Base-by-base conservation (phyloP, 1,140 invertebrate species). In the Diorhabda elongata region DNA sequence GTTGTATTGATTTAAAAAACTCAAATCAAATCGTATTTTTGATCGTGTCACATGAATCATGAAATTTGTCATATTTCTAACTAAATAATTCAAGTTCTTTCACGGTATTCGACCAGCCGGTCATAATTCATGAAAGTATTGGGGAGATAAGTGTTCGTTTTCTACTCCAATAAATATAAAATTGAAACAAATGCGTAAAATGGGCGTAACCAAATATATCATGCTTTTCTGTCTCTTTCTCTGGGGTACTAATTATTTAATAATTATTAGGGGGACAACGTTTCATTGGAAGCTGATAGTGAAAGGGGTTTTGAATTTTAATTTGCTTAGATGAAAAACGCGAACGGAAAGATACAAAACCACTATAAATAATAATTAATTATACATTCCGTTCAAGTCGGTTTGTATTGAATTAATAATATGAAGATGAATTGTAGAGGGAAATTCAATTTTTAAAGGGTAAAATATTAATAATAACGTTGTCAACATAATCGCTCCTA, bases 181-280 rank as follows among this genome's bases (percentile, higher is more conserved):
- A 72, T 70, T 72, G 71, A 72, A 69, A 72, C 66, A 72, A 72
- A 72, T 69, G 68, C 71, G 71, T 69, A 72, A 72, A 72, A 59
- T 44, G 61, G 71, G 71, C 4, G 65, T 64, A 52, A 42, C 67
- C 56, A 45, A 69, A 72, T 72, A 70, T 72, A 70, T 72, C 68
- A 72, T 69, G 66, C 65, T 63, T 72, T 56, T 26, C 26, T 26
- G 26, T 26, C 26, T 26, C 26, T 26, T 26, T 52, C 47, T 61
- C 65, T 44, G 26, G 71, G 61, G 71, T 67, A 61, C 60, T 68
- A 69, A 72, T 72, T 72, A 72, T 69, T 72, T 67, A 72, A 64
- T 72, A 72, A 72, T 72, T 72, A 72, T 70, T 60, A 52, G 47
- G 47, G 47, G 47, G 26, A 26, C 26, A 26, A 26, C 26, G 26